phyloP scores from a whole-genome alignment of 1,140 invertebrate genomes.

The Papilio polyxenes region DNA sequence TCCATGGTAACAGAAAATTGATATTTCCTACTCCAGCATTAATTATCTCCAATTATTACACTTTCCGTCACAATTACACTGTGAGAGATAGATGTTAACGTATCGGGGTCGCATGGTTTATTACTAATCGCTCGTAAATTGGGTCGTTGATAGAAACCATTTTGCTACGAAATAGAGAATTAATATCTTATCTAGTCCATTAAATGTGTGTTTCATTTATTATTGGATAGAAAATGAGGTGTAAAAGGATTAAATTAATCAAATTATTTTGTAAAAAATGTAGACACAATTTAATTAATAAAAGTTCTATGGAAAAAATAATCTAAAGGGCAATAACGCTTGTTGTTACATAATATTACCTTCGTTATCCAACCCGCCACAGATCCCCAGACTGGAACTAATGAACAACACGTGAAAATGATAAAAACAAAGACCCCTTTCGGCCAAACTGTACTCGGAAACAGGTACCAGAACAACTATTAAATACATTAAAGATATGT shows the following conservation, averaged over 20 bases:
- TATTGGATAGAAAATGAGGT: not conserved
- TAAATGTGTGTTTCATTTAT: not conserved
- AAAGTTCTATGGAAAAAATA: no score
- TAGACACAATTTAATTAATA: no score
- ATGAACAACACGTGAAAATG: slow-evolving; percentile 11
- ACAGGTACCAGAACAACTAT: not conserved
- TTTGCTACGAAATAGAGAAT: slow-evolving; percentile 1
- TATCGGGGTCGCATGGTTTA: slow-evolving; percentile 30
- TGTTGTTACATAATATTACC: not conserved
- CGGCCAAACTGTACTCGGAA: not conserved
- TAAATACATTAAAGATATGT: not conserved
- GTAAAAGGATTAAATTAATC: no score
- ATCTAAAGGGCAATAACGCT: no score
- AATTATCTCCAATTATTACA: slow-evolving; percentile 33
- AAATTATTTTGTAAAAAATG: no score
- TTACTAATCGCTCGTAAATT: slow-evolving; percentile 20
- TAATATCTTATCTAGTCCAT: not conserved
- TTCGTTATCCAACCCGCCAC: not conserved
- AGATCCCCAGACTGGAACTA: slow-evolving; percentile 8
- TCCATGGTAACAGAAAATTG: slow-evolving; percentile 29
- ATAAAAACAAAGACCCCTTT: not conserved
- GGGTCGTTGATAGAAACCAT: slow-evolving; percentile 10
- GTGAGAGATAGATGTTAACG: slow-evolving; percentile 14
- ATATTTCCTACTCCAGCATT: slow-evolving; percentile 31
- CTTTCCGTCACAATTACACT: slow-evolving; percentile 33